phyloP scores from a whole-genome alignment of 2,797 vertebrate genomes.

The Myripristis murdjan region DNA sequence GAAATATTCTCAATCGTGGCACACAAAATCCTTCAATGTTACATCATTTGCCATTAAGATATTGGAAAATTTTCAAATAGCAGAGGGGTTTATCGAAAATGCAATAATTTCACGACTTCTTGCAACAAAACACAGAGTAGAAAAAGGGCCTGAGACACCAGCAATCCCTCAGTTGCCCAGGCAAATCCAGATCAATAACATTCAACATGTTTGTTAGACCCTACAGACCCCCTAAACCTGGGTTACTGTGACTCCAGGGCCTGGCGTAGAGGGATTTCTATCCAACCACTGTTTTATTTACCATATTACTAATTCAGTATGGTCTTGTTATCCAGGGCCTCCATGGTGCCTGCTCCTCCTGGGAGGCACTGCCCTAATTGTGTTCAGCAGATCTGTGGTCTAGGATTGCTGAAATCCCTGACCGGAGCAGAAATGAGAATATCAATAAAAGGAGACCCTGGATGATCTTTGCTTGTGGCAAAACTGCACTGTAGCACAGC shows the following conservation, averaged over 20 bases:
- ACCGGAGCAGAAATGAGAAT: conserved; percentile 81
- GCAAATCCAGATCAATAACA: conserved; percentile 71
- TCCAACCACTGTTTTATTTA: conserved; percentile 77
- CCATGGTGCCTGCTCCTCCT: conserved; percentile 63
- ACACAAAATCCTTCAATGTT: background rate
- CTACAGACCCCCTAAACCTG: conserved; percentile 50
- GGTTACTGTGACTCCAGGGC: conserved; percentile 63
- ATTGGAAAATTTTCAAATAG: background rate
- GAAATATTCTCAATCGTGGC: background rate
- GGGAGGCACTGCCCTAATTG: conserved; percentile 77
- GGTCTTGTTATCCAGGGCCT: conserved; percentile 78
- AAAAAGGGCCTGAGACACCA: conserved; percentile 35
- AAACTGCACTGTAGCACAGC: conserved; percentile 60
- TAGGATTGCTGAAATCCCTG: conserved; percentile 76
- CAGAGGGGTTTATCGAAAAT: conserved; percentile 10
- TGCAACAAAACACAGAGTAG: conserved; percentile 43
- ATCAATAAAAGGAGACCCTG: conserved; percentile 82
- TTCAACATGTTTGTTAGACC: conserved; percentile 64
- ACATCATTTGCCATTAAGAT: background rate
- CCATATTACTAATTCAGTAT: conserved; percentile 81
- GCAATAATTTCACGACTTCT: conserved; percentile 1
- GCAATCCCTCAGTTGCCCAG: conserved; percentile 32
- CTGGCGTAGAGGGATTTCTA: conserved; percentile 64
- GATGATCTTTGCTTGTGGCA: conserved; percentile 83
- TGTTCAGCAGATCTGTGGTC: conserved; percentile 71